A percentile compares a stretch with the other conserved stretches of the same genome.
Conservation (phyloP, 2,797 vertebrate genomes). For the Sebastes hubbsi region DNA sequence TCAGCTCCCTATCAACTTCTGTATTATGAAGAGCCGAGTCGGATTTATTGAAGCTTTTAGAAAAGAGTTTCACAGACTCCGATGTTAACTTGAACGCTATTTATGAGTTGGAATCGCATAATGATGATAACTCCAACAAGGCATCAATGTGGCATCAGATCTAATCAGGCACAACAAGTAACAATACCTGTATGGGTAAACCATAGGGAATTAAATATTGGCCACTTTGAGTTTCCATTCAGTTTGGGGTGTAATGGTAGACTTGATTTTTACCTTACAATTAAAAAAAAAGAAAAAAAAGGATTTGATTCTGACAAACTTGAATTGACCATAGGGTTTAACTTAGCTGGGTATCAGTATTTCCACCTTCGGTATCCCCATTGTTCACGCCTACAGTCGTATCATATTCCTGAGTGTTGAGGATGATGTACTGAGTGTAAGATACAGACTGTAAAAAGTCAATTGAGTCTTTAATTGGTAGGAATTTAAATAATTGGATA, state of each 20-base stretch:
- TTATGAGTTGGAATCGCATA: neutral
- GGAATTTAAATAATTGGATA: neutral
- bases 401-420: neutral
- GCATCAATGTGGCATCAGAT: neutral
- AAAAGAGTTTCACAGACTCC: neutral
- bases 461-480: neutral
- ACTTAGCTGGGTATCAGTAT: neutral
- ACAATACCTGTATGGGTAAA: neutral
- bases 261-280: neutral
- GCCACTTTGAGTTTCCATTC: neutral
- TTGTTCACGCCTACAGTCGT: neutral
- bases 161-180: neutral
- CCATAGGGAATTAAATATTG: neutral
- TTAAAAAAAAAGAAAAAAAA: too few relatives aligned
- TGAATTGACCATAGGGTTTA: neutral
- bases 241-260: neutral
- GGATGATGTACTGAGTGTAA: neutral
- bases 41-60: neutral
- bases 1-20: neutral
- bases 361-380: neutral
- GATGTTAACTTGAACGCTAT: neutral
- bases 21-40: neutral
- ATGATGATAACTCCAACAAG: neutral
- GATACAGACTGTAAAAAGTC: neutral
- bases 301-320: neutral